Evolutionary conservation across 2,113 vertebrate genomes (phyloP), one percentile per base, ranked within the genome.

Genomic region (Rhynchomys soricoides): DNA sequence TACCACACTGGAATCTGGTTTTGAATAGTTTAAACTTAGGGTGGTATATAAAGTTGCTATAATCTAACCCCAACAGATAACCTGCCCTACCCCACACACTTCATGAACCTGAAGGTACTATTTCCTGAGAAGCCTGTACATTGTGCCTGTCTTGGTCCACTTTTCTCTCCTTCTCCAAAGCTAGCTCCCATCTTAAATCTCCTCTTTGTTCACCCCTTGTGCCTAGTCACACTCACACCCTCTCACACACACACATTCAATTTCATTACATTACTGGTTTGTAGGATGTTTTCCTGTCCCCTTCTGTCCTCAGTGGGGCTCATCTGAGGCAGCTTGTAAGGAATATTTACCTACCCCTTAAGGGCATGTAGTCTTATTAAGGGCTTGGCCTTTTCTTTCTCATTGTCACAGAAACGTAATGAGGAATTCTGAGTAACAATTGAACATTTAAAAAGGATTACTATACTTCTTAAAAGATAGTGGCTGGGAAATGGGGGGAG

Each of bases 361-460:
- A 24, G 15, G 37, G n/a, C 34, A 64, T 3, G 43, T 52, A 85
- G 88, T 19, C n/a, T 91, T 86, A 59, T n/a, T 71, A 64, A 45
- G 17, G 77, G n/a, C 21, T 79, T 95, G 15, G 24, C 66, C 48
- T 88, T 88, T 78, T 73, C 24, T 57, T 16, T 37, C 37, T 13
- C 66, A 71, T 5, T 83, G 43, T 87, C 55, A 83, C 29, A 52
- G 68, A 82, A 97, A 50, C 43, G 66, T 70, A 81, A 91, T 85
- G 40, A 91, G 86, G 71, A 37, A 12, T 50, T 90, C 75, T 87
- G 26, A 96, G 57, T 85, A 64, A 90, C 52, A 66, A 93, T 5
- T 21, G 62, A 24, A 78, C 37, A 93, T 52, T 74, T 88, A 81
- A 50, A 81, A 90, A 89, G 82, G 45, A 88, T 83, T 52, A 83